Conservation (phyloP, 2,113 vertebrate genomes). For the Dasyornis broadbenti region DNA sequence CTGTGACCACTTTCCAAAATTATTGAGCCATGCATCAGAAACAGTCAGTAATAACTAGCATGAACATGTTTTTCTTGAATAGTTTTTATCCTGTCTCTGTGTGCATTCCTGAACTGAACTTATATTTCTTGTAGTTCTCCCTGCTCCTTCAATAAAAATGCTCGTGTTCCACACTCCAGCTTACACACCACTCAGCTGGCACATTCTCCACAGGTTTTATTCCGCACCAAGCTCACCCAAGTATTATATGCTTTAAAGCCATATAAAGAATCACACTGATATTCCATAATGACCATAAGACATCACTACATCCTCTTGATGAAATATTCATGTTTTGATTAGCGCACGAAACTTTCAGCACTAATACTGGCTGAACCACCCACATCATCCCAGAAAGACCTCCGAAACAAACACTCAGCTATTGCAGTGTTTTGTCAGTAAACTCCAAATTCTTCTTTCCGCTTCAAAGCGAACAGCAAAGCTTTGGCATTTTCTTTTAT, state of each 20-base stretch:
- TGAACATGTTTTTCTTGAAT: neutral
- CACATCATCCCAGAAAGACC: neutral
- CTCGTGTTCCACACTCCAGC: neutral
- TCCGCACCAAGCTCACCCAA: neutral
- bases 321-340: neutral
- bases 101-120: neutral
- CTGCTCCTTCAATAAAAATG: neutral
- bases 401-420: neutral
- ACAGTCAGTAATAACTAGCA: neutral
- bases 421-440: neutral
- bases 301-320: neutral
- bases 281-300: neutral
- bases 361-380: neutral
- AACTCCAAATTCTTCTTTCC: neutral
- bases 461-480: neutral
- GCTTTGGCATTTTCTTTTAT: neutral
- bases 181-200: neutral
- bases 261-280: neutral
- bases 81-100: neutral
- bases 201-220: neutral
- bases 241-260: neutral
- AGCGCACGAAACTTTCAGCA: neutral
- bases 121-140: neutral
- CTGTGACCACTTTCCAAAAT: neutral
- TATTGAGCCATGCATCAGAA: neutral